Base-by-base conservation (phyloP, 1,140 invertebrate species). In the Ericerus pela region DNA sequence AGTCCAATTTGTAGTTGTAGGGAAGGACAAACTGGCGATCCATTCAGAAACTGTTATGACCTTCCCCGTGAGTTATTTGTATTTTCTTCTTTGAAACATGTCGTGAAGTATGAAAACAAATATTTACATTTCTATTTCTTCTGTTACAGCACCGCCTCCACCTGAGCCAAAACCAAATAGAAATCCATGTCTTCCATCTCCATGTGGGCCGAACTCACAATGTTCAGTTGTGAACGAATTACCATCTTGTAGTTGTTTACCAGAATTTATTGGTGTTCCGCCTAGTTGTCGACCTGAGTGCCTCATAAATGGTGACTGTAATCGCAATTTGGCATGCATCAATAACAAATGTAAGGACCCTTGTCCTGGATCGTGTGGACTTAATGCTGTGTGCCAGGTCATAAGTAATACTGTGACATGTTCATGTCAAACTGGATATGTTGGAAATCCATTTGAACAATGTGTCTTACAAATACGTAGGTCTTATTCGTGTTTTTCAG, bases 1-100 rank as follows among this genome's bases (percentile, higher is more conserved):
- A 85, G 81, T 54, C 84, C 85, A 11, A 85, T 86, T 43, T 89
- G 86, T 62, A 85, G 81, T 62, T 89, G 88, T 65, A 72, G 79
- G 53, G 73, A 80, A 53, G 81, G 80, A 8, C 82, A 85, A 69
- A 88, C 85, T 14, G 88, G 88, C 38, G 85, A 89, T 78, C 85
- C 88, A 30, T 88, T 88, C 67, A 81, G 78, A 65, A 79, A 79
- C 56, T 92, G 88, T 63, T 73, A 71, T 37, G 65, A 63, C 2
- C 65, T 72, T 61, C 70, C 69, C 67, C 69, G 78, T 80, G 72
- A 75, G 74, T 72, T 36, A 41, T 43, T 51, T 26, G 0, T n/a
- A 27, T 43, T 31, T 33, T 29, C 5, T 26, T 31, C 30, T 20
- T 47, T 1, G 14, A 27, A 4, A 43, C 14, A 18, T 2, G n/a